phyloP scores from a whole-genome alignment of 2,797 vertebrate genomes.

The Allenopithecus nigroviridis region DNA sequence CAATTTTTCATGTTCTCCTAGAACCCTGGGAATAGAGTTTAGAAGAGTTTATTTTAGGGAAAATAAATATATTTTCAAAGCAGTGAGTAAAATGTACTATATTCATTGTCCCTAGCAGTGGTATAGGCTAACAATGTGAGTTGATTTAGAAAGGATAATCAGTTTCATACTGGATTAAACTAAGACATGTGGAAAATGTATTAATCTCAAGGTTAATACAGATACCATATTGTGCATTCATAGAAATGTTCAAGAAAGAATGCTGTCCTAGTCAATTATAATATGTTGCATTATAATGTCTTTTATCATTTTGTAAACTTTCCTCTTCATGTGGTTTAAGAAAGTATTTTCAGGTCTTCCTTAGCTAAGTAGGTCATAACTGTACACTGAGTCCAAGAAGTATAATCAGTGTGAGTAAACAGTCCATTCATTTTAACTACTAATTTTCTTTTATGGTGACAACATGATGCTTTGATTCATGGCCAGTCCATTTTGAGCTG shows the following conservation, averaged over 20 bases:
- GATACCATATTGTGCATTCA: conserved; percentile 1
- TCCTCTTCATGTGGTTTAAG: conserved; percentile 7
- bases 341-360: background rate
- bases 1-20: conserved; percentile 3
- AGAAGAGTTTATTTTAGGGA: conserved; percentile 34
- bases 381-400: background rate
- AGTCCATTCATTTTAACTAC: conserved; percentile 10
- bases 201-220: background rate
- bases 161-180: conserved; percentile 32
- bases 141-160: conserved; percentile 45
- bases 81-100: conserved; percentile 34
- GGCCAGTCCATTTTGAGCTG: background rate
- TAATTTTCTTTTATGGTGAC: conserved; percentile 35
- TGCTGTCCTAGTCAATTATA: conserved; percentile 5
- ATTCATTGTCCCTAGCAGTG: background rate
- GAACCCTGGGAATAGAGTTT: background rate
- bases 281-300: background rate
- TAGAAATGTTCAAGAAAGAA: conserved; percentile 3
- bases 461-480: conserved; percentile 35
- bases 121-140: background rate
- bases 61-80: conserved; percentile 42
- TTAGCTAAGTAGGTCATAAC: conserved; percentile 28
- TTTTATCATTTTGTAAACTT: conserved; percentile 37
- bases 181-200: background rate
- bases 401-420: conserved; percentile 20